A percentile compares a stretch with the other conserved stretches of the same genome.
Evolutionary conservation across 1,140 invertebrate species (phyloP).

Genomic region (Phymastichus coffea): DNA sequence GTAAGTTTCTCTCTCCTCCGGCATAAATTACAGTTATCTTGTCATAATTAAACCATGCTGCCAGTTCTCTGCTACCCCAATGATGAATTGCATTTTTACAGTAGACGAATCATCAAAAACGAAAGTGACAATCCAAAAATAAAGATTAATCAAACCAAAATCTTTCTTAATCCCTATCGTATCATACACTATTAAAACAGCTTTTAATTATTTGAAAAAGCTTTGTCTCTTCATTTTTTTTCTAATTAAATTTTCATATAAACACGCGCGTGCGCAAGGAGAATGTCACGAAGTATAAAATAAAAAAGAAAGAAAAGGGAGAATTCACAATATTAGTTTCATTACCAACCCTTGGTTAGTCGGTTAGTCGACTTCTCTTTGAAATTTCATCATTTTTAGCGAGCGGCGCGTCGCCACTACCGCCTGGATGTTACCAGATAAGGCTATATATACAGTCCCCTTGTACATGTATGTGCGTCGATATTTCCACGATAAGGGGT

Average conservation of each 20-base stretch:
- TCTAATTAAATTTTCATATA: too few species aligned
- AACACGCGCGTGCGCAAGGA: too few species aligned
- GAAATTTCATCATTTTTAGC: not conserved
- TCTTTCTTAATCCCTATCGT: too few species aligned
- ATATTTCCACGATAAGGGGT: not conserved
- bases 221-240: not conserved
- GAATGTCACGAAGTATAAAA: not conserved
- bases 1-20: too few species aligned
- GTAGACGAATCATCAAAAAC: too few species aligned
- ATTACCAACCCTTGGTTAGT: not conserved
- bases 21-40: too few species aligned
- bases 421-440: not conserved
- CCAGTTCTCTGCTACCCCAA: too few species aligned
- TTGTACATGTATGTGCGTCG: not conserved
- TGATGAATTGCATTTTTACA: too few species aligned
- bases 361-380: not conserved
- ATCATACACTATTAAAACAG: too few species aligned
- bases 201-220: not conserved
- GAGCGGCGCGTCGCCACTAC: not conserved
- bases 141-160: too few species aligned
- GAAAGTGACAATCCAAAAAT: too few species aligned
- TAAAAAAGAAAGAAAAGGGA: not conserved
- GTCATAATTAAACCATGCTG: too few species aligned
- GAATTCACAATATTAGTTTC: not conserved
- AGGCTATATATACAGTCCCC: not conserved